Evolutionary conservation across 2,888 invertebrate genomes (phyloP), one percentile per base, ranked within the genome.

Genomic region (Erpobdella octoculata): DNA sequence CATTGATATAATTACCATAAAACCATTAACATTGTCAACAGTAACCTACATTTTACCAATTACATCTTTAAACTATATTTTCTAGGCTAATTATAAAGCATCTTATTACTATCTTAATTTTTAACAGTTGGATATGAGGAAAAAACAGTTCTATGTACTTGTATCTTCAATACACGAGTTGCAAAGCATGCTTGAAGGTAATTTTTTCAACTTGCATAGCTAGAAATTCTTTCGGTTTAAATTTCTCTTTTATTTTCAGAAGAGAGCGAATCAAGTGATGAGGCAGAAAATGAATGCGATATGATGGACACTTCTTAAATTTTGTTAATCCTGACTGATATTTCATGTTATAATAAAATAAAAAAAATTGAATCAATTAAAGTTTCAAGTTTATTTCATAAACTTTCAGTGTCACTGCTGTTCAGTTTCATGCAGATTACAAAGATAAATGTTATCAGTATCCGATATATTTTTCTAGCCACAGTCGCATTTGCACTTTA

Each of bases 61-160:
- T n/a, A 9, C 4, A 28, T 5, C 25, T 65, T 35, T 21, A 18
- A n/a, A 37, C 15, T 25, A 1, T 66, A 21, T 12, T 0, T 8
- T 66, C n/a, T 68, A 21, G 46, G 53, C 18, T 31, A 18, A 25
- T 38, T 59, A 33, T 9, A 21, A 65, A 9, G 12, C 35, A 31
- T 28, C 35, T 65, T 31, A 33, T 65, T 31, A 62, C 21, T 1
- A 12, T 62, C 35, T 2, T 12, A 62, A 33, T 33, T 33, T 25
- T 21, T 71, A 74, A 78, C 89, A 91, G 81, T 85, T 94, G 74
- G 89, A 91, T 75, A 86, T 90, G 79, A 86, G 94, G 71, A 88
- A 90, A 77, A 93, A 93, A 83, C 92, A 93, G 80, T 93, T 94
- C 78, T 89, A 91, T 81, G 90, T 94, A 9, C 83, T 95, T 41